Conservation (phyloP, 1,140 invertebrate genomes). For the Vollenhovia emeryi region DNA sequence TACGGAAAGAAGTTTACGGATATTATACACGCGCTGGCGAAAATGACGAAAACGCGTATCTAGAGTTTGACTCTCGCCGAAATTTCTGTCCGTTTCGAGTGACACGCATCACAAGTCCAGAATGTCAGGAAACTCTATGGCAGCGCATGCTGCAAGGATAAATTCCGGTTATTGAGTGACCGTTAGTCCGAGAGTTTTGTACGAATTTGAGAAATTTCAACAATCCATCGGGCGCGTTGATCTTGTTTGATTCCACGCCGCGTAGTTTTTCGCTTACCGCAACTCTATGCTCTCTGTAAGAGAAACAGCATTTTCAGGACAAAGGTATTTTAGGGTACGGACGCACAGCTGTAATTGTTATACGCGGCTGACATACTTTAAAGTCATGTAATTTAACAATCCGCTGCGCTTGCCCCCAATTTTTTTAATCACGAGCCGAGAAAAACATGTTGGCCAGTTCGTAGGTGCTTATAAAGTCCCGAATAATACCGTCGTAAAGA, state of each 20-base stretch:
- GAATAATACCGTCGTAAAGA: neutral
- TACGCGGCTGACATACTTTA: neutral
- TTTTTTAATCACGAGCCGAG: conserved; percentile 38
- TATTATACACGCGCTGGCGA: neutral
- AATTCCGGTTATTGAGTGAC: neutral
- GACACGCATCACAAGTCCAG: neutral
- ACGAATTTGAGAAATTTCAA: neutral
- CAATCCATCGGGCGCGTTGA: neutral
- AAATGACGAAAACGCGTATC: conserved; percentile 11
- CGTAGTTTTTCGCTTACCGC: neutral
- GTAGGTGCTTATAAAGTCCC: neutral
- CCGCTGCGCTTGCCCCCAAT: neutral
- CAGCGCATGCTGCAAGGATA: neutral
- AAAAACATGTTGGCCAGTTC: neutral
- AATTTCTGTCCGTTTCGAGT: neutral
- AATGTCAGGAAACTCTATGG: neutral
- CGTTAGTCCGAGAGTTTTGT: neutral
- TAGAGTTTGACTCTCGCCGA: neutral
- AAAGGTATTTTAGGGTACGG: neutral
- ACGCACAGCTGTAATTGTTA: neutral
- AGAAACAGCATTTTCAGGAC: neutral
- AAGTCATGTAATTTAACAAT: conserved; percentile 52
- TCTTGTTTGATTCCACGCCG: neutral
- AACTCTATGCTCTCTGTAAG: neutral
- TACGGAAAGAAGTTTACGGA: conserved; percentile 8